Conservation (phyloP, 2,888 invertebrate genomes). For the Agriopis aurantiaria region DNA sequence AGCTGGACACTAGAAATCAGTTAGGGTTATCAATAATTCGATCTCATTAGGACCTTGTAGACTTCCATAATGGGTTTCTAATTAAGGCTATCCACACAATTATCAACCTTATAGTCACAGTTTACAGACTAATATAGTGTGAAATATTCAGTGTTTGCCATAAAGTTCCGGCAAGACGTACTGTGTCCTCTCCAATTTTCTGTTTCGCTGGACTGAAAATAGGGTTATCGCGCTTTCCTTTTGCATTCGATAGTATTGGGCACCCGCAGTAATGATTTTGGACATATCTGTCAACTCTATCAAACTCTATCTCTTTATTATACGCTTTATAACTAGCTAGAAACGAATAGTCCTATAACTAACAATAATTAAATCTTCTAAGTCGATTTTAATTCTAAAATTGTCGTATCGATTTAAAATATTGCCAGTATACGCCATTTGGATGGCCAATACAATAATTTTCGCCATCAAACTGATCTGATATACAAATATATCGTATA, state of each 20-base stretch:
- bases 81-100: slow-evolving; percentile 7
- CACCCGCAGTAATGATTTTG: slow-evolving; percentile 28
- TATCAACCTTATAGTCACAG: neutral
- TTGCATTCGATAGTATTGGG: slow-evolving; percentile 37
- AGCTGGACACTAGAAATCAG: slow-evolving; percentile 23
- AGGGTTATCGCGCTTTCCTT: slow-evolving; percentile 45
- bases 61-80: slow-evolving; percentile 18
- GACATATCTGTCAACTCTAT: slow-evolving; percentile 35
- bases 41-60: slow-evolving; percentile 18
- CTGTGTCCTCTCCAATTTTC: slow-evolving; percentile 57
- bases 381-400: too few species aligned
- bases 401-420: too few species aligned
- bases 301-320: slow-evolving; percentile 2
- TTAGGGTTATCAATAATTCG: slow-evolving; percentile 31
- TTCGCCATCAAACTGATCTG: too few species aligned
- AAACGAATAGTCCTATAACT: neutral
- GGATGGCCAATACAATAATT: too few species aligned
- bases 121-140: slow-evolving; percentile 1
- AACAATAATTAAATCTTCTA: too few species aligned
- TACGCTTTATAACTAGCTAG: neutral
- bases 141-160: neutral
- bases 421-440: too few species aligned
- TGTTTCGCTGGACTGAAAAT: slow-evolving; percentile 49
- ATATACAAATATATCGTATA: too few species aligned
- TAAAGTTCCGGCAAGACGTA: slow-evolving; percentile 42